A percentile compares a stretch with the other conserved stretches of the same genome.
These are phyloP conservation scores for Molossus molossus DNA, from an alignment of 2,797 vertebrate species.

Conservation along the genomic window DNA sequence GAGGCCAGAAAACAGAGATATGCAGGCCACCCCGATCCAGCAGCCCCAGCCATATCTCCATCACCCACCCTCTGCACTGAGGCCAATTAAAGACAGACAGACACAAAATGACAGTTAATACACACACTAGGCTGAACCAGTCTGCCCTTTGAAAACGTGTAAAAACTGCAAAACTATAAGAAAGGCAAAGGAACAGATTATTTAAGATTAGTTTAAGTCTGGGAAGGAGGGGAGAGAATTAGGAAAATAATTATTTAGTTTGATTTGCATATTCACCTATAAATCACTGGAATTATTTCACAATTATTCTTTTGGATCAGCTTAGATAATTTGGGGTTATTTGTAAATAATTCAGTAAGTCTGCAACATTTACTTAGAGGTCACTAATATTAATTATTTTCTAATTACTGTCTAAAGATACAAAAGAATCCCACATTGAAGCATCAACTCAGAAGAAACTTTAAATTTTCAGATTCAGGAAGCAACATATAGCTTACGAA, in stretches of 20 bases:
- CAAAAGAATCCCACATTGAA: constrained; percentile 15
- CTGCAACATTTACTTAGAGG: neutral
- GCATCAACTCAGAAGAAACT: neutral
- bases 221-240: neutral
- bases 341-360: constrained; percentile 59
- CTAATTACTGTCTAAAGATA: constrained; percentile 16
- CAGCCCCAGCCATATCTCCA: neutral
- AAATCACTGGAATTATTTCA: neutral
- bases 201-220: neutral
- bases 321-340: constrained; percentile 25
- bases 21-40: neutral
- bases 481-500: neutral
- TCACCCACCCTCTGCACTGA: neutral
- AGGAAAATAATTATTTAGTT: constrained; percentile 37
- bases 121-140: neutral
- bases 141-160: neutral
- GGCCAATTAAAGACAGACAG: neutral
- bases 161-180: neutral
- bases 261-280: neutral
- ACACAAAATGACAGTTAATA: neutral
- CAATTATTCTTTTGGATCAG: constrained; percentile 41
- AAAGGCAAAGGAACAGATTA: neutral
- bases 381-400: constrained; percentile 23
- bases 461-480: constrained; percentile 36
- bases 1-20: neutral